Conservation (phyloP, 2,888 invertebrate species). For the Cinara cedri region DNA sequence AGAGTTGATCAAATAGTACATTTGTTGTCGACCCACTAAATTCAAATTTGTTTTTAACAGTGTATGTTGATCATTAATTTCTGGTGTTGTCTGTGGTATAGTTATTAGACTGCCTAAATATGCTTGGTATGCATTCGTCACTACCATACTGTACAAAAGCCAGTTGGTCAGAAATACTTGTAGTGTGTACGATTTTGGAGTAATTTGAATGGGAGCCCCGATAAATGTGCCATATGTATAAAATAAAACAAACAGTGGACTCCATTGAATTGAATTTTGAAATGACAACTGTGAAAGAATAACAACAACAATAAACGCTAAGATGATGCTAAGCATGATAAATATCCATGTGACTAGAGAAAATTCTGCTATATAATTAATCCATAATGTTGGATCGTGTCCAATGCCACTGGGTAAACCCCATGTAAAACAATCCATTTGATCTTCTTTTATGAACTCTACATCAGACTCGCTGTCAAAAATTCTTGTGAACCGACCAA, state of each 20-base stretch:
- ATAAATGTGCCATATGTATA: slow-evolving; percentile 59
- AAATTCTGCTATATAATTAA: slow-evolving; percentile 60
- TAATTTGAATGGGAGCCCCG: slow-evolving; percentile 59
- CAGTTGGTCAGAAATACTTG: slow-evolving; percentile 60
- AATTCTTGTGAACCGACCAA: slow-evolving; percentile 60
- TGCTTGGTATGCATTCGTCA: slow-evolving; percentile 57
- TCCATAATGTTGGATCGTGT: slow-evolving; percentile 60
- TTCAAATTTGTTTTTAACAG: slow-evolving; percentile 59
- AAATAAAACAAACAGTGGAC: slow-evolving; percentile 48
- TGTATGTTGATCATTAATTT: slow-evolving; percentile 59
- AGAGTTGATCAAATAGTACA: slow-evolving; percentile 58
- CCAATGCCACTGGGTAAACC: slow-evolving; percentile 61
- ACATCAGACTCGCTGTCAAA: slow-evolving; percentile 59
- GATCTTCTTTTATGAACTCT: slow-evolving; percentile 59
- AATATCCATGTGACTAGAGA: slow-evolving; percentile 60
- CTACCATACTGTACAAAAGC: slow-evolving; percentile 59
- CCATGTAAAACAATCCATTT: slow-evolving; percentile 61
- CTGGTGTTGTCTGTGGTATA: slow-evolving; percentile 59
- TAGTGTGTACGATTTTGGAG: slow-evolving; percentile 57
- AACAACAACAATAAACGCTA: slow-evolving; percentile 50
- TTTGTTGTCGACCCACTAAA: slow-evolving; percentile 59
- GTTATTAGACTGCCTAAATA: slow-evolving; percentile 60
- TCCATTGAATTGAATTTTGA: background rate
- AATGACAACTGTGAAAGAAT: slow-evolving; percentile 8
- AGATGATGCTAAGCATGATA: slow-evolving; percentile 58